phyloP scores from a whole-genome alignment of 2,113 vertebrate species.

The Aramus guarauna region DNA sequence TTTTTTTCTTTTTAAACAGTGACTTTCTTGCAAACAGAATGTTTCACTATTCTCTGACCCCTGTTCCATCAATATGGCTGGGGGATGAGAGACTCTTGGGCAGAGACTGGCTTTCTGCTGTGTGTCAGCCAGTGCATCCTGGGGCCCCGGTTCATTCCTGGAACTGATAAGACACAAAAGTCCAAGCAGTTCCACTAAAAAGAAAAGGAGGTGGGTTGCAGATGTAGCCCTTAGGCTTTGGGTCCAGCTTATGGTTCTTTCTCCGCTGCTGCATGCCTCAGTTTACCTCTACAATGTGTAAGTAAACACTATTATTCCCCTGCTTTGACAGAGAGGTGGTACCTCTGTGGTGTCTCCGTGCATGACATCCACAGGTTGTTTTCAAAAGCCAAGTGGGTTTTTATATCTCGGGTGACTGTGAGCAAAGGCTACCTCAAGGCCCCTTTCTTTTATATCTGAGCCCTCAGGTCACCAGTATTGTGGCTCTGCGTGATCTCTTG shows the following conservation, averaged over 20 bases:
- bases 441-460: not conserved
- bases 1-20: not conserved
- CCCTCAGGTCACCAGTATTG: not conserved
- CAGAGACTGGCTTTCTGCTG: not conserved
- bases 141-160: rapidly evolving
- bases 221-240: not conserved
- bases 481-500: not conserved
- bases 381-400: not conserved
- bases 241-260: not conserved
- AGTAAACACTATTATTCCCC: not conserved
- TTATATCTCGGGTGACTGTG: not conserved
- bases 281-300: not conserved
- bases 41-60: not conserved
- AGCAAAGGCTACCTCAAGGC: not conserved
- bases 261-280: not conserved
- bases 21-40: not conserved
- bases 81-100: not conserved
- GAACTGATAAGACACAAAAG: not conserved
- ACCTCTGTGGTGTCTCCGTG: not conserved
- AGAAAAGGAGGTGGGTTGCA: not conserved
- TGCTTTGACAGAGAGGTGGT: not conserved
- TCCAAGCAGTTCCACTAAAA: not conserved
- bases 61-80: not conserved
- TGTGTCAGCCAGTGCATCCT: not conserved
- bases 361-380: not conserved